These are phyloP conservation scores for Ceratosolen fusciceps DNA, from an alignment of 1,140 invertebrate genomes.

Conservation along the genomic window DNA sequence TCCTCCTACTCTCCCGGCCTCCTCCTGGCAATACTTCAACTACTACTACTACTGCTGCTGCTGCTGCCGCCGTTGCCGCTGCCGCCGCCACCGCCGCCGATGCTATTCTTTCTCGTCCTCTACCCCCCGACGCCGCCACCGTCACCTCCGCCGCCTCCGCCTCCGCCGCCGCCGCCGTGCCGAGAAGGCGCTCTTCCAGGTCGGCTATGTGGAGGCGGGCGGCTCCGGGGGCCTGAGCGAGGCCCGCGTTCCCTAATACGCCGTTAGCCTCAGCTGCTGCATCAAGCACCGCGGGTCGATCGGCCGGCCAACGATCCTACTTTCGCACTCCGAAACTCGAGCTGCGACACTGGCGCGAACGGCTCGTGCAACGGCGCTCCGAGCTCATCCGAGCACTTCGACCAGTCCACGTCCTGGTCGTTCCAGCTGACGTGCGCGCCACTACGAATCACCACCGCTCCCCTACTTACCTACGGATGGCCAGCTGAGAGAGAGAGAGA, in stretches of 20 bases:
- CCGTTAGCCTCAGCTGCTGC: not conserved
- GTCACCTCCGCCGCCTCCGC: no score
- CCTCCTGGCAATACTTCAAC: no score
- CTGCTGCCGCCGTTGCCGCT: no score
- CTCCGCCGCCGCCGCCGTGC: not conserved
- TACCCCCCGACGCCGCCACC: no score
- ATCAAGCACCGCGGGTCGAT: not conserved
- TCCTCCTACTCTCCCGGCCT: no score
- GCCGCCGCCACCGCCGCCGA: no score
- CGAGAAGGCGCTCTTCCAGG: not conserved
- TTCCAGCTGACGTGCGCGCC: not conserved
- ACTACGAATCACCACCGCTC: not conserved
- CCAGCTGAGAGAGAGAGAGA: no score
- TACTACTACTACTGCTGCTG: no score
- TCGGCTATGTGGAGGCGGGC: not conserved
- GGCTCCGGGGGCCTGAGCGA: not conserved
- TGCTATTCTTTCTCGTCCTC: no score
- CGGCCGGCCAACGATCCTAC: not conserved
- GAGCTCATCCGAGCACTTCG: not conserved
- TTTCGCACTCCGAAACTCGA: not conserved
- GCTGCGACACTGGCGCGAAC: not conserved
- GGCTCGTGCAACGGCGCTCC: not conserved
- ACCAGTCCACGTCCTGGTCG: not conserved
- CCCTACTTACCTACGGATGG: not conserved
- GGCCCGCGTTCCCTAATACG: not conserved